Base-by-base conservation (phyloP, 2,797 vertebrate genomes). In the Centroberyx gerrardi region DNA sequence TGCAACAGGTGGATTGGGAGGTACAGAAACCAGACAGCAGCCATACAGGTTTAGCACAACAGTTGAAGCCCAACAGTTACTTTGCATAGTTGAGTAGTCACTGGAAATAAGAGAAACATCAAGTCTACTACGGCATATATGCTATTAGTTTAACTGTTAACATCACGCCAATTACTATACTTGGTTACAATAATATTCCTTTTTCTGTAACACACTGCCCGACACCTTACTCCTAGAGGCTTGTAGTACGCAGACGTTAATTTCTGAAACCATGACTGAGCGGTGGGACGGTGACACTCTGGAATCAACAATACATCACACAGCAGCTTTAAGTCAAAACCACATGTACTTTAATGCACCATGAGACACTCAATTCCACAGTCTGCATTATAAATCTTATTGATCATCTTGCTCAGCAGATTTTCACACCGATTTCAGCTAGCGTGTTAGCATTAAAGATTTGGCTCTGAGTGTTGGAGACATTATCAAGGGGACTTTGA, bases 51-150 rank as follows among this genome's bases (percentile, higher is more conserved):
- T 67, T 5, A 62, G 52, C 51, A 66, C 51, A 83, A 71, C 67
- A 79, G 74, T 53, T 62, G 51, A 79, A 76, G 72, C 67, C 60
- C 38, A 65, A 51, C 56, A 18, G 7, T 75, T 54, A 55, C 63
- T 72, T 83, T 91, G 87, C 88, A 90, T 89, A 91, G 88, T 85
- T 62, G 22, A 66, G 49, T 65, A 46, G 51, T 77, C 64, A 68
- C 40, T 64, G 52, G n/a, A 53, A 51, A 18, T 33, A 38, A 33
- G 13, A 15, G 4, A 61, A 38, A 74, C 55, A 81, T 31, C 15
- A 62, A 36, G 5, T 76, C 36, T 31, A 59, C 36, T 28, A 62
- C 18, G 67, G 46, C 42, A 64, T 31, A 64, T 31, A 46, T 44
- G 13, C 13, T 44, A 44, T 52, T 27, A 79, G 36, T 49, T 9